Evolutionary conservation across 1,140 invertebrate species (phyloP).

Genomic region (Anastrepha obliqua): DNA sequence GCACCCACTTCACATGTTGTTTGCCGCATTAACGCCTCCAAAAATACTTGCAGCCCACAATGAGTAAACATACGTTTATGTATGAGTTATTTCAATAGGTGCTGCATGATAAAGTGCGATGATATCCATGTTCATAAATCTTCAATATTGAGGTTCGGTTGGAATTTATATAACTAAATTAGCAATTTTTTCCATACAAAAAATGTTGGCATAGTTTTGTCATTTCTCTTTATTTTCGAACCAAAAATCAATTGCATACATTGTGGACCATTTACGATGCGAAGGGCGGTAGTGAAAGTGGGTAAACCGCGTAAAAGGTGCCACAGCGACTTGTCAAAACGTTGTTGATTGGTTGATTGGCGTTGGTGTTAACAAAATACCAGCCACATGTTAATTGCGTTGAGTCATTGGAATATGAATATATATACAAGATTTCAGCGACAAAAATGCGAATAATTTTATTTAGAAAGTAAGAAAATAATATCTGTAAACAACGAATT

Average conservation of each 20-base stretch:
- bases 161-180: no score
- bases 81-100: not conserved
- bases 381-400: not conserved
- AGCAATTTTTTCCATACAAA: no score
- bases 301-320: conserved; percentile 23
- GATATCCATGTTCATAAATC: no score
- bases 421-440: not conserved
- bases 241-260: not conserved
- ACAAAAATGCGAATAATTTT: not conserved
- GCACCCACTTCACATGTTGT: not conserved
- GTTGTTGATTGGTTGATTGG: conserved; percentile 7
- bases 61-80: no score
- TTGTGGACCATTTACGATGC: not conserved
- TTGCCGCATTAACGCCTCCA: not conserved
- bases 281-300: conserved; percentile 19
- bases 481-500: no score
- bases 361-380: not conserved
- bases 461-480: not conserved
- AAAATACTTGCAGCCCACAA: not conserved
- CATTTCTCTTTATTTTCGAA: not conserved
- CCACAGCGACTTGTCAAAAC: not conserved
- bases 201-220: not conserved
- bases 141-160: not conserved
- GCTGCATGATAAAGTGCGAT: not conserved
- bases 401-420: not conserved